These are phyloP conservation scores for Rhinopomastus cyanomelas DNA, from an alignment of 2,113 vertebrate species.

Conservation along the genomic window DNA sequence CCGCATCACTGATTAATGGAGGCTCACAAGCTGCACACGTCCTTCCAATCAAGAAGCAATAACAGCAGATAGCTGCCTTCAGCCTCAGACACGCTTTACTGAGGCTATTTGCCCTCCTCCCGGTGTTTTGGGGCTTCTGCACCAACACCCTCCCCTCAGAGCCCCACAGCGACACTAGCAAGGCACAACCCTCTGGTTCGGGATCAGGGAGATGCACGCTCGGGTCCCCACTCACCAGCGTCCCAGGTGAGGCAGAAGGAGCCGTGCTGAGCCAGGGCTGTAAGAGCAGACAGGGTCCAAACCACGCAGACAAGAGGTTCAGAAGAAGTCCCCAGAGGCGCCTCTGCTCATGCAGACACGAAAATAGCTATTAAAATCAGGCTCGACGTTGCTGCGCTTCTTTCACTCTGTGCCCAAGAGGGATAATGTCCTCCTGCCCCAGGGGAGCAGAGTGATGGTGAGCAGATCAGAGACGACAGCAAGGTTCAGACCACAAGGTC, in stretches of 20 bases:
- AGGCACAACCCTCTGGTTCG: neutral
- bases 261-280: neutral
- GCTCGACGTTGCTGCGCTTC: neutral
- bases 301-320: neutral
- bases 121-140: neutral
- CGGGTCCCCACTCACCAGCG: accelerated
- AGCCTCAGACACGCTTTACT: neutral
- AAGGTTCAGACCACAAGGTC: neutral
- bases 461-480: accelerated
- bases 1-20: conserved; percentile 51
- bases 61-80: neutral
- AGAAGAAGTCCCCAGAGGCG: neutral
- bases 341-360: accelerated
- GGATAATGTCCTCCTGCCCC: neutral
- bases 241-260: accelerated
- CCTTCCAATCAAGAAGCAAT: conserved; percentile 5
- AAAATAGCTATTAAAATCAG: neutral
- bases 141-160: neutral
- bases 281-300: neutral
- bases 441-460: accelerated
- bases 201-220: neutral
- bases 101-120: neutral
- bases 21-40: conserved; percentile 13
- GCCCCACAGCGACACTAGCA: neutral
- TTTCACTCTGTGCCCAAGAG: neutral